Evolutionary conservation across 2,888 invertebrate species (phyloP), one percentile per base, ranked within the genome.

Genomic region (Drosophila gaucha): DNA sequence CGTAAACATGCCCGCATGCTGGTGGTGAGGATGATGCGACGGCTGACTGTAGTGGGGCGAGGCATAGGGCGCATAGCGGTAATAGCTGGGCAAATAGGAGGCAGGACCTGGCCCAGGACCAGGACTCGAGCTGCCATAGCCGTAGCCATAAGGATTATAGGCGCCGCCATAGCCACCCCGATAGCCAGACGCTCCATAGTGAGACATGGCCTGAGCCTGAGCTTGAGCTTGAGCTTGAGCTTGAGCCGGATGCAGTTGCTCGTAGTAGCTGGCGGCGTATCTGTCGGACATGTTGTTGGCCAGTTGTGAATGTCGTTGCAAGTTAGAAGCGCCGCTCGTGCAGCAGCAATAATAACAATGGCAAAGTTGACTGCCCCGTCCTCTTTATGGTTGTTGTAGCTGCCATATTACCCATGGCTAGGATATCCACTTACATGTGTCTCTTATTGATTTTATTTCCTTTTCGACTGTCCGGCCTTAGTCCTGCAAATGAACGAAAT

Each of bases 351-450:
- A 77, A 52, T 67, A 64, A 56, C 62, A 74, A 75, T 63, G 71
- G 56, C 68, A 55, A 64, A 67, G 79, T 58, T 64, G 67, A 62
- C 64, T 67, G 80, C 68, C 80, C 66, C 86, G 52, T 74, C 46
- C 67, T 39, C 30, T 12, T 54, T 28, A 30, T 33, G 49, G 33
- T 49, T 39, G 66, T 46, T 47, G 55, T 55, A 6, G 62, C 55
- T 50, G 62, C 75, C 84, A 84, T 75, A 66, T 72, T 80, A 78
- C 58, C 74, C 70, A 67, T 58, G 66, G 28, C 58, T 41, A 49
- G 65, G 43, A 52, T 84, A 84, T 86, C 84, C 80, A 64, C 67
- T 86, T 86, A 86, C 84, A 84, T 78, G 70, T 67, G 79, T 56
- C 77, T 57, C 49, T 56, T 86, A 84, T 84, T 84, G 83, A 84